Conservation (phyloP, 30 jellyfish, hydroid and myxozoan species). For the Cassiopea andromeda region DNA sequence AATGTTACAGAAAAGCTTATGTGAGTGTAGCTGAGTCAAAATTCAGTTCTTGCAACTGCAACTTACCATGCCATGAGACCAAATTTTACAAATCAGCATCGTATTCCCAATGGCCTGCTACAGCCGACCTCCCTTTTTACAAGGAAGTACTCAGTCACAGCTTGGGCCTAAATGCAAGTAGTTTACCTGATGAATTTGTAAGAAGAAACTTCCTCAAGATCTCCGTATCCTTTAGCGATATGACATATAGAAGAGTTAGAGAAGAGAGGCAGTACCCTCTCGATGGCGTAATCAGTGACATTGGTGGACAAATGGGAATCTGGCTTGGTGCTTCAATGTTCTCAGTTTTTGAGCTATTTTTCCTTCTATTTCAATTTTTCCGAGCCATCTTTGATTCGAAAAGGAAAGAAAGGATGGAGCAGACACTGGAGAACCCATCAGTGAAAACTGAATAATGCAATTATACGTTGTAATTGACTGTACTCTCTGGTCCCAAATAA, state of each 20-base stretch:
- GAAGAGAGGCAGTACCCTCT: conserved; percentile 24
- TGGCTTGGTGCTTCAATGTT: conserved; percentile 75
- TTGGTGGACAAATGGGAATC: conserved; percentile 75
- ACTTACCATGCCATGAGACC: conserved; percentile 41
- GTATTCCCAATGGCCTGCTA: conserved; percentile 55
- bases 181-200: conserved; percentile 22
- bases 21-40: background rate
- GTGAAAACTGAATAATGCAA: background rate
- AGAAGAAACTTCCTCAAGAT: conserved; percentile 41
- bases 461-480: too few relatives aligned
- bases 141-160: conserved; percentile 18
- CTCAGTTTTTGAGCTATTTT: conserved; percentile 41
- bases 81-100: conserved; percentile 15
- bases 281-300: conserved; percentile 34
- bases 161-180: conserved; percentile 28
- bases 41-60: conserved; percentile 32
- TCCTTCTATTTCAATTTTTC: background rate
- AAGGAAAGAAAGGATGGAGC: background rate
- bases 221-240: conserved; percentile 33
- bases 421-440: background rate
- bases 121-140: conserved; percentile 17
- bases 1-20: background rate
- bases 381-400: background rate
- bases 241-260: conserved; percentile 8
- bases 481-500: too few relatives aligned